Evolutionary conservation across 2,888 invertebrate species (phyloP), one percentile per base, ranked within the genome.

Genomic region (Hipparchia semele): DNA sequence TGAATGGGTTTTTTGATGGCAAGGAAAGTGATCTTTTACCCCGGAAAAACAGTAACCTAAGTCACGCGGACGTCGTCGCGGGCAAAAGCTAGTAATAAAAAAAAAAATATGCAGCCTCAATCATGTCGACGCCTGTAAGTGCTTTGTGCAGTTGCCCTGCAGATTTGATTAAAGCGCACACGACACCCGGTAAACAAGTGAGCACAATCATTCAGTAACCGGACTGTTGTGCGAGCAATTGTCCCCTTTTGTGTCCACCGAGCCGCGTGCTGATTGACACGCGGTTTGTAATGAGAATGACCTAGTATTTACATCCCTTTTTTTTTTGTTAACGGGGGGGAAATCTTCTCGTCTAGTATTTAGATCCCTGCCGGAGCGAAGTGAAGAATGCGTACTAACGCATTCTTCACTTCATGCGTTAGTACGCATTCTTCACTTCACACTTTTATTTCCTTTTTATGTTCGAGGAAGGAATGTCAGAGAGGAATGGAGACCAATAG

Each of bases 121-220:
- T 23, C 51, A 3, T 6, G 49, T 13, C 1, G 6, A 23, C 23
- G 13, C 51, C 23, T 51, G 64, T 51, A 12, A 33, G 13, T 10
- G 23, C 51, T 6, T 51, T 23, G 23, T 51, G 64, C 51, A 64
- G 51, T 64, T 51, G 23, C 46, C 23, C 33, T 10, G 2, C 33
- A 53, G 65, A 53, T 53, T 51, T 67, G 58, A 67, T 67, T 67
- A 67, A 67, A 67, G 67, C 67, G 54, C n/a, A n/a, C 54, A 39
- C 54, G 58, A 56, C 67, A 45, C 45, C 13, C 46, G 46, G 67
- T 67, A 67, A 58, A 67, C 67, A 58, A 67, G 33, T 65, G 65
- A 59, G 59, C 70, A 64, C 49, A 56, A 56, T 51, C 64, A 71
- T 58, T 59, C 71, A 66, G 71, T 71, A 23, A 70, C 56, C 49